These are phyloP conservation scores for Scophthalmus maximus DNA, from an alignment of 2,113 vertebrate genomes.

Conservation along the genomic window DNA sequence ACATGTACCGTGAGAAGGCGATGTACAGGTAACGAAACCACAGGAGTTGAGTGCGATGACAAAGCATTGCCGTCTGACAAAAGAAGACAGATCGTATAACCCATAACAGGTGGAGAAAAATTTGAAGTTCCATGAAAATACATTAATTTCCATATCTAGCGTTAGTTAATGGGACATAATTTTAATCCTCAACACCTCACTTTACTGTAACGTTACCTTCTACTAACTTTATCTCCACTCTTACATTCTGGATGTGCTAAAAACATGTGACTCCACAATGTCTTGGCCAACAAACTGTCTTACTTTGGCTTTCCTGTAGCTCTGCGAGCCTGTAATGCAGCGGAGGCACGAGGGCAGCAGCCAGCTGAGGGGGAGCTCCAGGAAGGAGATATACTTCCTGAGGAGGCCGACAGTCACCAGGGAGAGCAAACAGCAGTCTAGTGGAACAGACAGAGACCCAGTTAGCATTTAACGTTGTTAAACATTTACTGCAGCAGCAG, in stretches of 20 bases:
- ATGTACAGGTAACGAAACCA: constrained; percentile 93
- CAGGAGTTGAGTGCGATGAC: constrained; percentile 90
- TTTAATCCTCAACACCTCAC: not conserved
- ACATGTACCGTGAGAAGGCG: constrained; percentile 91
- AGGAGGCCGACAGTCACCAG: constrained; percentile 87
- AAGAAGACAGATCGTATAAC: not conserved
- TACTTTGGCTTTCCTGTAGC: constrained; percentile 89
- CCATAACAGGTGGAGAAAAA: not conserved
- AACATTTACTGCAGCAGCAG: not conserved
- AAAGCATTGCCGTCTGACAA: constrained; percentile 90
- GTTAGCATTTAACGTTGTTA: constrained; percentile 39
- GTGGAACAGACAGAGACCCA: constrained; percentile 33
- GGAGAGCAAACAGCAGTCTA: constrained; percentile 86
- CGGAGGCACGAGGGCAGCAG: constrained; percentile 77
- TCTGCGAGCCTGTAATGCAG: constrained; percentile 81
- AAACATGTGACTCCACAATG: not conserved
- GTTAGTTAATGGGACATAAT: not conserved
- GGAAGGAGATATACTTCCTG: constrained; percentile 90
- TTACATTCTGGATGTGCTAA: not conserved
- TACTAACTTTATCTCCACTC: not conserved
- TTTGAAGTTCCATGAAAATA: not conserved
- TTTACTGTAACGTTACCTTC: not conserved
- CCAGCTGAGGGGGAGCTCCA: constrained; percentile 90
- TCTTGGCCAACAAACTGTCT: constrained; percentile 49
- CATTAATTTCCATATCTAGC: not conserved